Evolutionary conservation across 2,888 invertebrate genomes (phyloP).

Genomic region (Microctonus hyperodae): DNA sequence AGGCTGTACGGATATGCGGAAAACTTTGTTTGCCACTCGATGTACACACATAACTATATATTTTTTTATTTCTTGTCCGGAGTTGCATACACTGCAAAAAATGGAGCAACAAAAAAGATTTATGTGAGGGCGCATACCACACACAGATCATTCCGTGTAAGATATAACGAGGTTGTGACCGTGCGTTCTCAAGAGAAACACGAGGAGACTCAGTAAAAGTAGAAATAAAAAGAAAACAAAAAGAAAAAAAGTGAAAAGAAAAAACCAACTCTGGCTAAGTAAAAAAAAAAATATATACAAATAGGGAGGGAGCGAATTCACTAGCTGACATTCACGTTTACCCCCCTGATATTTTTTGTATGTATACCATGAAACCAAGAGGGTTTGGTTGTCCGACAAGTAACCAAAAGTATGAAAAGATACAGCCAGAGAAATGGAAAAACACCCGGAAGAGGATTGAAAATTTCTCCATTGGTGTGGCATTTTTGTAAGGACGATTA

Average conservation of each 20-base stretch:
- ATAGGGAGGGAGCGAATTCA: constrained; percentile 11
- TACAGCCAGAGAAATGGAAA: constrained; percentile 12
- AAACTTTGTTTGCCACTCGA: constrained; percentile 47
- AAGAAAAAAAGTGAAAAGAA: constrained; percentile 24
- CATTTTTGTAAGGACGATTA: constrained; percentile 52
- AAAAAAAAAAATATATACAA: constrained; percentile 3
- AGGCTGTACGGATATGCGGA: constrained; percentile 41
- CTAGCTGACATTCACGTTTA: constrained; percentile 24
- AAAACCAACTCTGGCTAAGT: constrained; percentile 2
- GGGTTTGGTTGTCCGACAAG: not conserved
- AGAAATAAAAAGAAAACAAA: constrained; percentile 31
- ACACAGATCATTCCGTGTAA: constrained; percentile 37
- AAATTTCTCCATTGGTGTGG: constrained; percentile 45
- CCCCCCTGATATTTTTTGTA: constrained; percentile 1
- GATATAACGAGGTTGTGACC: constrained; percentile 48
- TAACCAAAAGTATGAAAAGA: constrained; percentile 21
- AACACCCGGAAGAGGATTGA: constrained; percentile 49
- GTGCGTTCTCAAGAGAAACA: constrained; percentile 27
- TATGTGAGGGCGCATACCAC: constrained; percentile 34
- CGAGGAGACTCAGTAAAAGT: constrained; percentile 22
- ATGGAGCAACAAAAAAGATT: constrained; percentile 36
- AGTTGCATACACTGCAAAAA: not conserved
- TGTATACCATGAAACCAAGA: not conserved
- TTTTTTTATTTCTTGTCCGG: constrained; percentile 25
- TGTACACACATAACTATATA: not conserved